Percentiles rank a stretch among this genome's conserved stretches.
Evolutionary conservation across 2,797 vertebrate genomes (phyloP).

Genomic region (Linurgus olivaceus): DNA sequence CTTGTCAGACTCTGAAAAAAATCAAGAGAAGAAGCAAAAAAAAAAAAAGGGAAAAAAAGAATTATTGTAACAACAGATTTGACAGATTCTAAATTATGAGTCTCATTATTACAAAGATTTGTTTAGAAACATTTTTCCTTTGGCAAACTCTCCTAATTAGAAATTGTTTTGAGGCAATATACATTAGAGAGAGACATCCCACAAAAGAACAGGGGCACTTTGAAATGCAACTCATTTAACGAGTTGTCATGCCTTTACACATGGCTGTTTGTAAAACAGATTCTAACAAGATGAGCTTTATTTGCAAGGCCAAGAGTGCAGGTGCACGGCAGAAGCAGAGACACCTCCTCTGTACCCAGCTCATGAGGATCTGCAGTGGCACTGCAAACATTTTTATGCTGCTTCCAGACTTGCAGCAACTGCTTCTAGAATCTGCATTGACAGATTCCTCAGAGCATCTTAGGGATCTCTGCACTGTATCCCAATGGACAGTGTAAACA

Average conservation of each 20-base stretch:
- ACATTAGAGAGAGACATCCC: neutral
- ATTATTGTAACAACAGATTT: neutral
- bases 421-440: neutral
- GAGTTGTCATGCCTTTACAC: neutral
- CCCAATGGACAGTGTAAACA: rapidly evolving
- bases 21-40: neutral
- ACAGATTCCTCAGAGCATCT: neutral
- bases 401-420: neutral
- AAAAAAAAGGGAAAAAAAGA: neutral
- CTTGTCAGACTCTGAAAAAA: conserved; percentile 83
- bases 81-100: neutral
- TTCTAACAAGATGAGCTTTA: neutral
- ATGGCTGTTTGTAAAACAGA: neutral
- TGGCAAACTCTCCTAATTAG: neutral
- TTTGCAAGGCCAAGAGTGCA: neutral
- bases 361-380: neutral
- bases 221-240: neutral
- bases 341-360: neutral
- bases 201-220: neutral
- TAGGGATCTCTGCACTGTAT: neutral
- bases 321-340: neutral
- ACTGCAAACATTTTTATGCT: neutral
- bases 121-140: neutral
- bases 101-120: neutral
- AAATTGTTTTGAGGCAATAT: neutral